Base-by-base conservation (phyloP, 2,797 vertebrate species). In the Amphiprion clarkii region DNA sequence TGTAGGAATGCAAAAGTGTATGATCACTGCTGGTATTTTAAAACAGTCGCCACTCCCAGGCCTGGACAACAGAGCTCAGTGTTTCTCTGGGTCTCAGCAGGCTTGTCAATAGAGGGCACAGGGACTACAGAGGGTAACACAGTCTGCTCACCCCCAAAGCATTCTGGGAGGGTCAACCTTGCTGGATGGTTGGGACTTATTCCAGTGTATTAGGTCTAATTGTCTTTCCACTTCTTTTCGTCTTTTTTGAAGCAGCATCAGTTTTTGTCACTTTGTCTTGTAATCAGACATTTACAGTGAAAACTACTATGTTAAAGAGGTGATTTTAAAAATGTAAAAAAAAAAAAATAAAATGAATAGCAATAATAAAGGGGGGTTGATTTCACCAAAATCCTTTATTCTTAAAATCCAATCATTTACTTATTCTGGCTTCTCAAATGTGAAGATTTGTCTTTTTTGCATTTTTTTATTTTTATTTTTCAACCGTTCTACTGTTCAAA, bases 91-190 rank as follows among this genome's bases (percentile, higher is more conserved):
- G 25, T 87, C 70, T 71, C 81, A 63, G 54, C 55, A 70, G 77
- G 49, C 67, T 76, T 77, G 83, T 90, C 88, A 87, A 66, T 88
- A 78, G 63, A 46, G 19, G 49, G 54, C 85, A 88, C 75, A 83
- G 82, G 83, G 74, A 81, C 79, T 17, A 87, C 79, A 49, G 54
- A 75, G 74, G 61, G 77, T 85, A 78, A 44, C 79, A 67, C 64
- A 64, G 82, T 75, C 80, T 70, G 71, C 61, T 70, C 36, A n/a
- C 64, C 33, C 21, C 21, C 55, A 65, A 54, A 79, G 72, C 76
- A 67, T 61, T 83, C 51, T 63, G 49, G 64, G 23, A 75, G 58
- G 5, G 51, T 59, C 62, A 39, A 71, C 67, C 76, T 78, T 65
- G 48, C 60, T 70, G 54, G 12, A 51, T 44, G 29, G 51, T 63